Evolutionary conservation across 1,140 invertebrate species (phyloP), one percentile per base, ranked within the genome.

Genomic region (Aphelenchoides avenae): DNA sequence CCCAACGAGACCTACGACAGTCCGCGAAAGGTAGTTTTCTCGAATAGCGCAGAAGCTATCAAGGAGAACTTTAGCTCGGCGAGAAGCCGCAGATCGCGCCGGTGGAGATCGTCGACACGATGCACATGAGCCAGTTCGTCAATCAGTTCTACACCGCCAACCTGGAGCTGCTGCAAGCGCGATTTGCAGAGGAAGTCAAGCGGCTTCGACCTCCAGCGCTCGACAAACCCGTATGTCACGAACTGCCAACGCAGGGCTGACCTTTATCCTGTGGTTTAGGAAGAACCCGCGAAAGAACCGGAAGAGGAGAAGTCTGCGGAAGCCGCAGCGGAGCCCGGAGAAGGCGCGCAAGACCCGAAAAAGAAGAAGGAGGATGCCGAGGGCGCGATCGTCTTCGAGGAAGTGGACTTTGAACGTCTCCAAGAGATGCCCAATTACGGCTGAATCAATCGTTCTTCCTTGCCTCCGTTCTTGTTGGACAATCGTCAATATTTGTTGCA

Each of bases 61-160:
- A n/a, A n/a, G n/a, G n/a, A n/a, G n/a, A n/a, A n/a, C n/a, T n/a
- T n/a, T n/a, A 64, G 61, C 13, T 50, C 34, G 57, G 29, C 6
- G 61, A 66, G 2, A 27, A 31, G 7, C n/a, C 41, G 30, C 44
- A 27, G 18, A 40, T 15, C 27, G 51, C 3, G 15, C 47, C 64
- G 1, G 37, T 75, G 13, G 59, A 61, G 44, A 74, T 75, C 30
- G 44, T 60, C 27, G 70, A 77, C 41, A 69, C 75, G 20, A 51
- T 47, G 29, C 71, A 75, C 20, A 71, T 75, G 58, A 53, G 44
- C 13, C 52, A 64, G 11, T 77, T 77, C 36, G 75, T 77, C n/a
- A 34, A 59, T 26, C 58, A 77, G 50, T 75, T 77, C 63, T 77
- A 75, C 47, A 66, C 39, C 29, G 50, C 52, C 22, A 75, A 77